Evolutionary conservation across 1,140 invertebrate genomes (phyloP), one percentile per base, ranked within the genome.

Genomic region (Cheumatopsyche charites): DNA sequence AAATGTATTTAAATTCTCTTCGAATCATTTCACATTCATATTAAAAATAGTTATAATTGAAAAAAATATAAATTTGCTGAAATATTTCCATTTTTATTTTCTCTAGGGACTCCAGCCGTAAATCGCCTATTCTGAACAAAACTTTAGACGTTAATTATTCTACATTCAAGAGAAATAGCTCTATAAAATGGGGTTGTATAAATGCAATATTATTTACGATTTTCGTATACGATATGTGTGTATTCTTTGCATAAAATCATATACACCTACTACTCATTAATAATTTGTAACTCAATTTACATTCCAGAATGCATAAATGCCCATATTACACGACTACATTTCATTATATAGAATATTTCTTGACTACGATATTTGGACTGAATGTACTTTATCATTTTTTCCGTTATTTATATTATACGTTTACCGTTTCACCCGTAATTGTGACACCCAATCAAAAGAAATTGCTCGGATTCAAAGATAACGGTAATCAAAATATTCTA

Each of bases 201-300:
- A 76, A 76, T 65, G 72, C 63, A 12, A 42, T 49, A 9, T 41
- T 76, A 36, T 73, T 74, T 63, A 26, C 42, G 1, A 58, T 76
- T n/a, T 36, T 76, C 29, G 43, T 63, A 17, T 76, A 74, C 29
- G 75, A 76, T 58, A 21, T 76, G 75, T 76, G 70, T 65, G 70
- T 70, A 69, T 62, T 42, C 11, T 55, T 25, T 36, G 9, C 3
- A 9, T 36, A 9, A 36, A 36, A 9, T 36, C 9, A 4, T 3
- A 36, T 3, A 4, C 9, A 4, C 29, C 3, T 36, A 36, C 9
- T 36, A 36, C 29, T 4, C 9, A 36, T 9, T 36, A 13, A 13
- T 47, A n/a, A n/a, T 67, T 7, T 68, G 45, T 47, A 36, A 26
- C 11, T 69, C 72, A 63, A n/a, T 21, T 15, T 62, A n/a, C n/a